These are phyloP conservation scores for Amphipoea lucens DNA, from an alignment of 2,888 invertebrate genomes.

Conservation along the genomic window DNA sequence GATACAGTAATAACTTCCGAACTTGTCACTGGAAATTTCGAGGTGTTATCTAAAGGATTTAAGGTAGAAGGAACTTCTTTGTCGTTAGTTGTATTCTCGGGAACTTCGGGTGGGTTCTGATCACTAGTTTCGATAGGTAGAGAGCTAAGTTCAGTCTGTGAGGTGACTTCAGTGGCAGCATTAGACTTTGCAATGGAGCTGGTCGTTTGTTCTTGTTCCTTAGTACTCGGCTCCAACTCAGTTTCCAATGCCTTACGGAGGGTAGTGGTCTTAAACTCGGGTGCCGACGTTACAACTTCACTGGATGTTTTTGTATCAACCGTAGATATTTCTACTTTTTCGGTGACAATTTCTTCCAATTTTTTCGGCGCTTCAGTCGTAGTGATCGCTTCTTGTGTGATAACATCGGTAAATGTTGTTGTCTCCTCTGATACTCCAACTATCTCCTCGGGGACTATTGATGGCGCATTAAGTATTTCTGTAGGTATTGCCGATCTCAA, in stretches of 20 bases:
- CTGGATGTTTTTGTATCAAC: conserved; percentile 54
- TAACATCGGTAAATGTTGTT: conserved; percentile 24
- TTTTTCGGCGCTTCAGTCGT: conserved; percentile 56
- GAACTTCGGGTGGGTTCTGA: conserved; percentile 83
- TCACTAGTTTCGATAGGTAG: conserved; percentile 86
- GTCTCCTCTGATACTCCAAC: conserved; percentile 75
- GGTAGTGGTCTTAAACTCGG: conserved; percentile 63
- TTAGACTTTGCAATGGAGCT: conserved; percentile 78
- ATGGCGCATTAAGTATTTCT: conserved; percentile 79
- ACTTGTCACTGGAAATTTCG: conserved; percentile 71
- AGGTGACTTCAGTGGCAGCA: conserved; percentile 81
- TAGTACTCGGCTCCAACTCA: conserved; percentile 62
- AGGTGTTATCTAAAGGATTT: conserved; percentile 69
- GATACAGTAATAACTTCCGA: conserved; percentile 77
- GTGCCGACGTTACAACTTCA: conserved; percentile 51
- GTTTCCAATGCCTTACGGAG: conserved; percentile 51
- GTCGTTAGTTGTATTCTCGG: conserved; percentile 77
- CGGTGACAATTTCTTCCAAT: conserved; percentile 54
- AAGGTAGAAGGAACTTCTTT: conserved; percentile 71
- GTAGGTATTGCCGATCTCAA: conserved; percentile 84
- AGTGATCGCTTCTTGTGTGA: conserved; percentile 45
- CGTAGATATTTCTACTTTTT: conserved; percentile 32
- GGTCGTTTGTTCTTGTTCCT: conserved; percentile 74
- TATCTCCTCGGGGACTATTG: conserved; percentile 76
- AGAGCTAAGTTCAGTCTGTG: conserved; percentile 85